Conservation (phyloP, 2,797 vertebrate genomes). For the Eleutherodactylus coqui region DNA sequence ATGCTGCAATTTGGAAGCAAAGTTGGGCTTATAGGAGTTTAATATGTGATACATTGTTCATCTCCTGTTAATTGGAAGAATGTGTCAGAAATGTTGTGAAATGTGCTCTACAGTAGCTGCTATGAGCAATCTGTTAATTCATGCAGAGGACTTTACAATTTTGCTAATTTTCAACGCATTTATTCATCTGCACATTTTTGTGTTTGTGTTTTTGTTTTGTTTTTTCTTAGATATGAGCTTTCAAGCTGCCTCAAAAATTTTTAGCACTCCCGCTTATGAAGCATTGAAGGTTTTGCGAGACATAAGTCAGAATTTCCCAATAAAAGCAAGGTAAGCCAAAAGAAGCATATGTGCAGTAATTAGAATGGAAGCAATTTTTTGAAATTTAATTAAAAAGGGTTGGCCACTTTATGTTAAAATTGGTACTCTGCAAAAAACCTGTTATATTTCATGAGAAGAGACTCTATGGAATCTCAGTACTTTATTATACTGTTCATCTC, state of each 20-base stretch:
- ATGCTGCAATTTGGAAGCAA: not conserved
- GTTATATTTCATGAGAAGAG: too few relatives aligned
- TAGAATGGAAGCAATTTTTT: too few relatives aligned
- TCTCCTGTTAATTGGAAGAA: conserved; percentile 43
- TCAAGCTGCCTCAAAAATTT: conserved; percentile 90
- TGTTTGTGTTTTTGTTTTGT: conserved; percentile 1
- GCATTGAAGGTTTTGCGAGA: conserved; percentile 92
- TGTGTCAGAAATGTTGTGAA: conserved; percentile 47
- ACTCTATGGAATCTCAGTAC: too few relatives aligned
- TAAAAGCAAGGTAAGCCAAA: conserved; percentile 89
- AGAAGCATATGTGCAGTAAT: not conserved
- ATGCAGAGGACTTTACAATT: conserved; percentile 27
- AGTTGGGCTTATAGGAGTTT: conserved; percentile 2
- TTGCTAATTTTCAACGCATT: conserved; percentile 9
- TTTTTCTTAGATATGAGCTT: conserved; percentile 89
- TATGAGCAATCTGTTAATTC: conserved; percentile 52
- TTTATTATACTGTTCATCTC: too few relatives aligned
- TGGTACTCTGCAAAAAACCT: too few relatives aligned
- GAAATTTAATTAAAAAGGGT: not conserved
- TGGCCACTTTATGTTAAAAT: too few relatives aligned
- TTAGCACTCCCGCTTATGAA: conserved; percentile 85
- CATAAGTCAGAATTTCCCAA: conserved; percentile 94
- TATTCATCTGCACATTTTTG: conserved; percentile 43
- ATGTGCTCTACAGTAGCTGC: conserved; percentile 43
- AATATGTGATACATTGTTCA: conserved; percentile 23